Evolutionary conservation across 1,140 invertebrate genomes (phyloP), one percentile per base, ranked within the genome.

Genomic region (Bathynomus jamesi): DNA sequence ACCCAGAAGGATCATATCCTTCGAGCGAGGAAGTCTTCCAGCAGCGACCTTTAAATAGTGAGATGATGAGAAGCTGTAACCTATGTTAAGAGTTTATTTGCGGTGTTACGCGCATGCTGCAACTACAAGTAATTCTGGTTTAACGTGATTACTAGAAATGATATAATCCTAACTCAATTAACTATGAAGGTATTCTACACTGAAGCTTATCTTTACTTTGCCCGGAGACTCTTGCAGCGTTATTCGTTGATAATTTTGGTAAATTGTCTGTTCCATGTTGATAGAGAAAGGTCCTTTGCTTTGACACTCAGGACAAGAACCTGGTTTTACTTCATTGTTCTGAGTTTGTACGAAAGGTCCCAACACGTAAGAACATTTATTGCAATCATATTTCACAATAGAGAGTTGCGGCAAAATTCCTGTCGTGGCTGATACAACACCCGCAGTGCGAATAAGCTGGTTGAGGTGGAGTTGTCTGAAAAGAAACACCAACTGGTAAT

Each of bases 191-290:
- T 53, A 53, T 21, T 63, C 24, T 27, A 62, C 13, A 2, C 13
- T 64, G 7, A n/a, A n/a, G n/a, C 27, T 32, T 25, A 7, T n/a
- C 32, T 67, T 46, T 28, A 76, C 75, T 76, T 90, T 86, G 2
- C 91, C 90, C 0, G 94, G 94, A 60, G 95, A 96, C 84, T 99
- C 97, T 86, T 99, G 98, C 69, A 99, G 87, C 0, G 95, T 97
- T 21, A 99, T 90, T 80, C 96, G 93, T 83, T 99, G 98, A 81
- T 99, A 99, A 81, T 99, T 99, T 69, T 97, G 89, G 81, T 99
- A 99, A 27, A 99, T 80, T 3, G 97, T 99, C 90, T 98, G 89
- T 82, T 94, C 92, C 92, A 94, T 94, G 80, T 94, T 94, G 7
- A 95, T 88, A 85, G 93, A 90, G 82, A 99, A 99, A 0, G 97